Evolutionary conservation across 2,888 invertebrate genomes (phyloP), one percentile per base, ranked within the genome.

Genomic region (Callyntrura sp.): DNA sequence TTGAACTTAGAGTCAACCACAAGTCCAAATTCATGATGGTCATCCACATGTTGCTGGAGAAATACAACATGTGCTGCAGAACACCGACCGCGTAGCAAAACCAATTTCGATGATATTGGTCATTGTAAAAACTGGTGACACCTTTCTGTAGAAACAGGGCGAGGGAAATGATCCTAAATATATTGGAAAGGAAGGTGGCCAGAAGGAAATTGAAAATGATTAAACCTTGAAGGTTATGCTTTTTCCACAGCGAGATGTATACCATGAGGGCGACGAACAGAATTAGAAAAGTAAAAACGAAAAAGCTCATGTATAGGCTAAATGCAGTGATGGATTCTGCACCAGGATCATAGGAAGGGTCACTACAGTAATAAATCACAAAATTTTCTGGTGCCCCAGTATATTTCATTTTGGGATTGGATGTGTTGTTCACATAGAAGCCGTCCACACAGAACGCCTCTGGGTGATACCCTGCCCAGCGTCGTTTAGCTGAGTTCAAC

Each of bases 1-100:
- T 4, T 25, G n/a, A 55, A 2, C 55, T 68, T 6, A 84, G 70
- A 1, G 70, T 35, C 9, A 68, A n/a, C 84, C 84, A 84, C 11
- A 84, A 17, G 23, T 84, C 84, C 25, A 55, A 68, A n/a, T 84
- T 84, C 70, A 84, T 51, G 1, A 23, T 12, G 8, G 84, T 70
- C 5, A 84, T 51, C 84, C 68, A 84, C 2, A 84, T n/a, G 23
- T 68, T 70, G 11, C 35, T 84, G 4, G 84, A 12, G 0, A 84
- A 35, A 28, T 62, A 84, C 23, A 84, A 70, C 35, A 55, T 70
- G 23, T 84, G 84, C 14, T n/a, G 35, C 23, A 43, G 4, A 45
- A 65, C 11, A 48, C 48, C 48, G 11, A 48, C 11, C 11, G 48
- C 11, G 11, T 48, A 48, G 11, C 48, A 48, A 48, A 48, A 8